phyloP scores from a whole-genome alignment of 1,140 invertebrate species.

The Cryptotermes secundus region DNA sequence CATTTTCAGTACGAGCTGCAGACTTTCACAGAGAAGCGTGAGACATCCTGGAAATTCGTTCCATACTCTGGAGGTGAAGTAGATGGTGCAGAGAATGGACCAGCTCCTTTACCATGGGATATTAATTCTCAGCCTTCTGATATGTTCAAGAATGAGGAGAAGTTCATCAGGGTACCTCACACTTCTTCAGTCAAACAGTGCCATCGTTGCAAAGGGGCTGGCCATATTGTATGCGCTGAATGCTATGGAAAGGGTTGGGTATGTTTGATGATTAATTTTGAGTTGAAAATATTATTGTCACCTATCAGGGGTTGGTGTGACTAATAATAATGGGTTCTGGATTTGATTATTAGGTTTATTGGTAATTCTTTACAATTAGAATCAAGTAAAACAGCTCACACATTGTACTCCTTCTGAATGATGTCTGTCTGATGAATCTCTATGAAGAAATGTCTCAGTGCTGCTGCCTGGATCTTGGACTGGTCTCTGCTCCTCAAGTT shows the following conservation, averaged over 20 bases:
- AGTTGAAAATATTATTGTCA: too few species aligned
- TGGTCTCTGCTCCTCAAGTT: too few species aligned
- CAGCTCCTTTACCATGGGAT: constrained; percentile 58
- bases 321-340: too few species aligned
- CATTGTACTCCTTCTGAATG: too few species aligned
- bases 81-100: constrained; percentile 51
- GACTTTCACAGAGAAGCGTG: constrained; percentile 59
- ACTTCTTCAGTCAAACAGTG: constrained; percentile 59
- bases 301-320: too few species aligned
- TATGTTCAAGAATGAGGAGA: constrained; percentile 52
- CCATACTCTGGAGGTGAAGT: constrained; percentile 54
- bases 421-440: too few species aligned
- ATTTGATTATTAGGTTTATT: too few species aligned
- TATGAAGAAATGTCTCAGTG: too few species aligned
- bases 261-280: constrained; percentile 22
- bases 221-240: constrained; percentile 52
- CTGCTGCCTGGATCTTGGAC: too few species aligned
- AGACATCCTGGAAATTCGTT: constrained; percentile 56
- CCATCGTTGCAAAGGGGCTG: constrained; percentile 55
- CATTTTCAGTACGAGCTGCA: constrained; percentile 56
- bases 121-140: constrained; percentile 48
- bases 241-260: constrained; percentile 58
- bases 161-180: constrained; percentile 56
- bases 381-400: too few species aligned
- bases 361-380: too few species aligned